Conservation (phyloP, 2,797 vertebrate genomes). For the Alectoris magna region DNA sequence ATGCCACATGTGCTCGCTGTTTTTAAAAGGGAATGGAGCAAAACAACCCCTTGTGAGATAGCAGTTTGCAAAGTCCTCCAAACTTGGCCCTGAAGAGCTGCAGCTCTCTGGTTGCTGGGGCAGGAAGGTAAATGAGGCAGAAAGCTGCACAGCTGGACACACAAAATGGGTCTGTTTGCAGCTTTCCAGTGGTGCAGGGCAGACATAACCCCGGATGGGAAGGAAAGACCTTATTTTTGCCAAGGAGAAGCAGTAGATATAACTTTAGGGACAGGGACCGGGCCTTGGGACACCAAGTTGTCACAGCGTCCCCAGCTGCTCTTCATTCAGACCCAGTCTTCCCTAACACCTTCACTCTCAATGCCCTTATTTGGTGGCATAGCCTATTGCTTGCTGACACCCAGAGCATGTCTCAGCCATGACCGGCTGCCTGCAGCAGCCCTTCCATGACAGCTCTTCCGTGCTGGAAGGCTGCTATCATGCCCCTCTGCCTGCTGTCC, state of each 20-base stretch:
- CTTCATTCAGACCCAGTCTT: neutral
- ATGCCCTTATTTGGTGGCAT: neutral
- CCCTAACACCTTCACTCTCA: neutral
- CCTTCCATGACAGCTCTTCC: neutral
- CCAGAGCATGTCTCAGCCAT: neutral
- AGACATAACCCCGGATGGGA: neutral
- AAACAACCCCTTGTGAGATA: neutral
- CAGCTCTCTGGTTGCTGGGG: neutral
- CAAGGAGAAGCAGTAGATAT: neutral
- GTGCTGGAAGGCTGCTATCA: neutral
- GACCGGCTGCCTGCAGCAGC: neutral
- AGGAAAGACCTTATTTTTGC: neutral
- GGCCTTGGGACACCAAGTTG: neutral
- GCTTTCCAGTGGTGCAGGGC: neutral
- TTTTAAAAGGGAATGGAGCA: neutral
- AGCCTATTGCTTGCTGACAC: neutral
- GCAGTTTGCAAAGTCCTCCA: fast-evolving
- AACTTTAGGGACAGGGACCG: neutral
- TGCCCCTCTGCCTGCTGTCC: neutral
- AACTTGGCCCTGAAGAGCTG: neutral
- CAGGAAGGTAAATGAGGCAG: neutral
- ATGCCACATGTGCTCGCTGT: neutral
- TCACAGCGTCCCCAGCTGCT: neutral
- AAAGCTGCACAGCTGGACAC: neutral
- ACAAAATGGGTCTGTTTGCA: neutral